A percentile compares a stretch with the other conserved stretches of the same genome.
phyloP scores from a whole-genome alignment of 2,888 invertebrate species.

The Anorthoa munda region DNA sequence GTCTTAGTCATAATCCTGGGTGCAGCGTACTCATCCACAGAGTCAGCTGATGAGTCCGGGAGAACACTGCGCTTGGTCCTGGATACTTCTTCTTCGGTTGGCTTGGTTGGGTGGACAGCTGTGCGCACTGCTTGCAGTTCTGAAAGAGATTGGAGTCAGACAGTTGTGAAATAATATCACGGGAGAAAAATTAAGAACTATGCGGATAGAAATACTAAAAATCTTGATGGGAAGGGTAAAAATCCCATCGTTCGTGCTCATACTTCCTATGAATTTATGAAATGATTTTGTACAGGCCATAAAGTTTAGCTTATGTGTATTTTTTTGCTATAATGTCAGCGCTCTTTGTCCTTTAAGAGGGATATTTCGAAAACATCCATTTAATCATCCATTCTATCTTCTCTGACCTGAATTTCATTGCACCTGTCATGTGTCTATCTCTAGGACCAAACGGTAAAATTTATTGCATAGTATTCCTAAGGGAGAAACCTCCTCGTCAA shows the following conservation, averaged over 20 bases:
- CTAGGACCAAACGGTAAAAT: constrained; percentile 26
- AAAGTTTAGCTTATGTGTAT: no score
- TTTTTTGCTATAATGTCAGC: no score
- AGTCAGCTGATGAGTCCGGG: constrained; percentile 74
- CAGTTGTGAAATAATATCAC: background rate
- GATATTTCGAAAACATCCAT: background rate
- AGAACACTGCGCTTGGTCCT: constrained; percentile 84
- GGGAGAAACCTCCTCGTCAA: constrained; percentile 13
- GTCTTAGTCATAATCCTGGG: constrained; percentile 76
- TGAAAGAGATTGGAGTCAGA: constrained; percentile 17
- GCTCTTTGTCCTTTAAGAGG: no score
- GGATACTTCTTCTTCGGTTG: constrained; percentile 54
- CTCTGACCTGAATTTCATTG: constrained; percentile 8
- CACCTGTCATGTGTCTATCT: background rate
- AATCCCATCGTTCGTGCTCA: no score
- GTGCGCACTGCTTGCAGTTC: constrained; percentile 43
- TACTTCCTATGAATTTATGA: no score
- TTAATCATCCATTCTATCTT: background rate
- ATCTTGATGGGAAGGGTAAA: background rate
- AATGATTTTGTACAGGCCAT: no score
- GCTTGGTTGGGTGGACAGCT: constrained; percentile 18
- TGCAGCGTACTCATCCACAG: constrained; percentile 75
- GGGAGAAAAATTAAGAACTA: background rate
- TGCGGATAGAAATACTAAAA: background rate
- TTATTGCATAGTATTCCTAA: constrained; percentile 17